phyloP scores from a whole-genome alignment of 2,797 vertebrate species.

The Eupleurogrammus muticus region DNA sequence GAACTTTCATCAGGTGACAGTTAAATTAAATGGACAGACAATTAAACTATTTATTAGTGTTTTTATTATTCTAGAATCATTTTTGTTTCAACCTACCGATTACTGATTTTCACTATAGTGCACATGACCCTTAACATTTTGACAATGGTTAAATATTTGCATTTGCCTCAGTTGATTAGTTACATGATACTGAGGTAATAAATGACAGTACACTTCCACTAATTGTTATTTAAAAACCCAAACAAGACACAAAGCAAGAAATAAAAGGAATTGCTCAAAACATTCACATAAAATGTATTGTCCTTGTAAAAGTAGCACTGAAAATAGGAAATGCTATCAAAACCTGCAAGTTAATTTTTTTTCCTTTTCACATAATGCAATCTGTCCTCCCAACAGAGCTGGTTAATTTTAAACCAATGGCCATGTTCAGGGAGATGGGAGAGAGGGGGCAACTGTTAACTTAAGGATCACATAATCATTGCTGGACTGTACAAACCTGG shows the following conservation, averaged over 20 bases:
- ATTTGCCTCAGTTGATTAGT: conserved; percentile 44
- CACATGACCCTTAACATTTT: conserved; percentile 43
- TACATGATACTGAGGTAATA: conserved; percentile 46
- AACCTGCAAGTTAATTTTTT: conserved; percentile 16
- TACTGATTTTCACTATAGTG: conserved; percentile 59
- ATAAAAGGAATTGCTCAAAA: conserved; percentile 75
- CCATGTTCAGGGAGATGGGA: not conserved
- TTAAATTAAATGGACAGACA: no score
- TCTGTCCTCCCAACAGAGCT: not conserved
- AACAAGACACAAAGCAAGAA: conserved; percentile 53
- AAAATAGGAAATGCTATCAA: conserved; percentile 39
- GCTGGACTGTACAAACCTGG: conserved; percentile 22
- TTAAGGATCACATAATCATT: conserved; percentile 11
- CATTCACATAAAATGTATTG: conserved; percentile 74
- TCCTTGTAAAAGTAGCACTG: conserved; percentile 56
- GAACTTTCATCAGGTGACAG: no score
- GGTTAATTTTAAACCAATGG: conserved; percentile 14
- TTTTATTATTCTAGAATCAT: conserved; percentile 77
- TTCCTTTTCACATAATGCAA: conserved; percentile 3
- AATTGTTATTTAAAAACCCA: conserved; percentile 54
- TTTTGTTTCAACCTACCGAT: conserved; percentile 43
- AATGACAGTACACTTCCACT: conserved; percentile 48
- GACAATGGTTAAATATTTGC: conserved; percentile 56
- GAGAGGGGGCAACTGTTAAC: conserved; percentile 11
- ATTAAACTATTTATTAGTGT: conserved; percentile 60